phyloP scores from a whole-genome alignment of 2,113 vertebrate species.

The Danio rerio region DNA sequence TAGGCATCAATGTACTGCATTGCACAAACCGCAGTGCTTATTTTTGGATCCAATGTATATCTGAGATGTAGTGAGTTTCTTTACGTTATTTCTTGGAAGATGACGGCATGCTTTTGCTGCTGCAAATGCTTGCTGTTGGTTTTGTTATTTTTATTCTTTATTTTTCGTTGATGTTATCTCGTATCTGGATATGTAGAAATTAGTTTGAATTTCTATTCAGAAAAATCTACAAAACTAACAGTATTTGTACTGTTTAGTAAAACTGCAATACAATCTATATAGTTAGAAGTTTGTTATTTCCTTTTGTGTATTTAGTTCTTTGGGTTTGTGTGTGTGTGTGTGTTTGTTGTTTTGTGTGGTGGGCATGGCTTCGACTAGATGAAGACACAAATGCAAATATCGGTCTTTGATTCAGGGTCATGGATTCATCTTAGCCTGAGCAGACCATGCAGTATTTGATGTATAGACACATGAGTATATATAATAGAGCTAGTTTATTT shows the following conservation, averaged over 20 bases:
- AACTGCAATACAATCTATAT: constrained; percentile 95
- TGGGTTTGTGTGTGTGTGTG: constrained; percentile 66
- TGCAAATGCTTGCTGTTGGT: constrained; percentile 84
- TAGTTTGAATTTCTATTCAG: constrained; percentile 90
- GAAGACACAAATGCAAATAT: constrained; percentile 83
- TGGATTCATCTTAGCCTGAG: constrained; percentile 93
- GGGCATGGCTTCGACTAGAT: constrained; percentile 93
- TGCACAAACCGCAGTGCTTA: constrained; percentile 83
- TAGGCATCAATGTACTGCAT: constrained; percentile 75
- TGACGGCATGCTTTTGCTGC: constrained; percentile 88
- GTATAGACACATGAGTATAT: constrained; percentile 69
- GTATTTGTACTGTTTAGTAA: constrained; percentile 89
- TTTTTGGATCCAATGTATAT: constrained; percentile 88
- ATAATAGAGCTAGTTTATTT: constrained; percentile 92
- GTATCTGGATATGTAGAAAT: constrained; percentile 88
- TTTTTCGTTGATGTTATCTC: constrained; percentile 51
- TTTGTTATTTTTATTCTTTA: constrained; percentile 48
- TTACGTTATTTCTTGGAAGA: constrained; percentile 74
- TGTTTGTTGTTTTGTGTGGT: constrained; percentile 79
- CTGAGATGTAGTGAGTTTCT: constrained; percentile 81
- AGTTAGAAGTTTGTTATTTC: constrained; percentile 79
- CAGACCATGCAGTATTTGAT: constrained; percentile 98
- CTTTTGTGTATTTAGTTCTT: constrained; percentile 74
- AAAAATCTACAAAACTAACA: constrained; percentile 82
- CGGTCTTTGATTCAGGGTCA: constrained; percentile 81